Percentiles rank a stretch among this genome's conserved stretches.
Evolutionary conservation across 1,140 invertebrate genomes (phyloP).

Genomic region (Psilanteris sp.): DNA sequence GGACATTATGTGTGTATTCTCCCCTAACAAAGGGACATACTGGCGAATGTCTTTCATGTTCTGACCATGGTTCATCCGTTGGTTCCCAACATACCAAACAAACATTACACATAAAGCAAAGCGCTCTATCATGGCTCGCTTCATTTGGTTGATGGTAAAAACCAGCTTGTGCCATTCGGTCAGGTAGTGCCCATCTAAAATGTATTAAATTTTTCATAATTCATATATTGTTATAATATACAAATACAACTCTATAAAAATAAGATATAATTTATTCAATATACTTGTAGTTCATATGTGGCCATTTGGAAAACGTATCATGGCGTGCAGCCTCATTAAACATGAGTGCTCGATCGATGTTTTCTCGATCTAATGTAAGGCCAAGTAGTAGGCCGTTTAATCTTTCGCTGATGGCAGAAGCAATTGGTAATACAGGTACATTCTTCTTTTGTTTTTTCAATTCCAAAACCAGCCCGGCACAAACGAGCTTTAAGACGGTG

Average conservation of each 20-base stretch:
- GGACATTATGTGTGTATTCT: conserved; percentile 97
- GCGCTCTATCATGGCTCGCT: conserved; percentile 93
- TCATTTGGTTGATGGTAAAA: conserved; percentile 96
- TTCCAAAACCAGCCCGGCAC: conserved; percentile 88
- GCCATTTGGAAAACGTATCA: conserved; percentile 95
- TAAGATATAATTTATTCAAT: no score
- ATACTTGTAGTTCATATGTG: conserved; percentile 97
- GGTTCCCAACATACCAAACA: conserved; percentile 97
- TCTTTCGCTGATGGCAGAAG: conserved; percentile 92
- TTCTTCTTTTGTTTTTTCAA: conserved; percentile 90
- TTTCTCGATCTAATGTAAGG: conserved; percentile 76
- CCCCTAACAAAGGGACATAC: conserved; percentile 95
- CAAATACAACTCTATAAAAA: no score
- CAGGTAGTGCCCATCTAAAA: conserved; percentile 93
- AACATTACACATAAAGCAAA: conserved; percentile 96
- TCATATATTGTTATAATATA: no score
- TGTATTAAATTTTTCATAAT: no score
- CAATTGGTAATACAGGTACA: conserved; percentile 91
- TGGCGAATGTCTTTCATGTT: conserved; percentile 95
- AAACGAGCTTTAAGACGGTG: conserved; percentile 87
- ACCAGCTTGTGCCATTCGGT: conserved; percentile 97
- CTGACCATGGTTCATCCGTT: conserved; percentile 97
- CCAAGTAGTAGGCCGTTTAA: conserved; percentile 86
- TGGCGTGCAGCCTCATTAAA: conserved; percentile 93
- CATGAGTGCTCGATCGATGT: conserved; percentile 87